phyloP scores from a whole-genome alignment of 2,888 invertebrate species.

The Ptychoptera albimana region DNA sequence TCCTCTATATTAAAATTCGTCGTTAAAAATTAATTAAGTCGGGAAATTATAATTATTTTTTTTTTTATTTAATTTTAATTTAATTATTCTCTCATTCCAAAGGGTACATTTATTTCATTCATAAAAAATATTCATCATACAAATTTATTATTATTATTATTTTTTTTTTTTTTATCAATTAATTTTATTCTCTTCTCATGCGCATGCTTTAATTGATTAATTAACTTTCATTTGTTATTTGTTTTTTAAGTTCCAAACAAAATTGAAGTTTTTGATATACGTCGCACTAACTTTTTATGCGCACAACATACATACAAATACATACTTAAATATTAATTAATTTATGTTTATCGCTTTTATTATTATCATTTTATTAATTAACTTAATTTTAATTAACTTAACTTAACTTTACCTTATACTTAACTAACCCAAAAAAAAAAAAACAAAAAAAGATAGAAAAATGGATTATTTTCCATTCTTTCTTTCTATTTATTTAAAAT shows the following conservation, averaged over 20 bases:
- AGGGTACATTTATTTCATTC: too few relatives aligned
- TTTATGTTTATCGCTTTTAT: conserved; percentile 26
- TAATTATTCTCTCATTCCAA: too few relatives aligned
- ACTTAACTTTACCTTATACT: too few relatives aligned
- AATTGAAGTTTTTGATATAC: conserved; percentile 1
- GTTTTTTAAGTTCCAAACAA: not conserved
- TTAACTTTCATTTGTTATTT: not conserved
- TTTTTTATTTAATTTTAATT: too few relatives aligned
- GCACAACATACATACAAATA: conserved; percentile 4
- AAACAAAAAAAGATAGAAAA: too few relatives aligned
- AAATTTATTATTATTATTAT: not conserved
- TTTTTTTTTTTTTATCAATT: conserved; percentile 1
- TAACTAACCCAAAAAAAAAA: too few relatives aligned
- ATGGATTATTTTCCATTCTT: too few relatives aligned
- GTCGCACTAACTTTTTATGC: conserved; percentile 8
- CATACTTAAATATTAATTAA: conserved; percentile 6
- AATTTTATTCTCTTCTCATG: not conserved
- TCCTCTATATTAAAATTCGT: too few relatives aligned
- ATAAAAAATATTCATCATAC: too few relatives aligned
- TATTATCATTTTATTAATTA: conserved; percentile 13
- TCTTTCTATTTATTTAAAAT: too few relatives aligned
- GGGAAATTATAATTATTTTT: too few relatives aligned
- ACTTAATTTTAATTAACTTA: conserved; percentile 3
- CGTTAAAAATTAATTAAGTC: not conserved
- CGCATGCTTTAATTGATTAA: not conserved